phyloP scores from a whole-genome alignment of 1,140 invertebrate genomes.

The Drosophila burlai region DNA sequence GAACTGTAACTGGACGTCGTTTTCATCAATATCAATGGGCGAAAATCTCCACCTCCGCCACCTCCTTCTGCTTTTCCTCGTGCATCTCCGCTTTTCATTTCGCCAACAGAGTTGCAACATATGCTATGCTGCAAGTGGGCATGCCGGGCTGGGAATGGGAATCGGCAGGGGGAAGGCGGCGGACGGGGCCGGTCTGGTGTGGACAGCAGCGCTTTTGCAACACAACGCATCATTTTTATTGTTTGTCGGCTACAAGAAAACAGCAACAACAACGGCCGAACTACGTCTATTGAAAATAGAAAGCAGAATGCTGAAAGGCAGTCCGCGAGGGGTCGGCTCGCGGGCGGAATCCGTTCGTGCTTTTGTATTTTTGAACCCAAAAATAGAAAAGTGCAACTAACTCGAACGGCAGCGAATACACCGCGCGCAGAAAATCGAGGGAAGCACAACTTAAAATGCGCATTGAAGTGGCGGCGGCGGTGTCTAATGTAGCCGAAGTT shows the following conservation, averaged over 20 bases:
- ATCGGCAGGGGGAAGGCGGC: neutral
- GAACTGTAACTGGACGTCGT: slow-evolving; percentile 83
- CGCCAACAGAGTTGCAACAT: slow-evolving; percentile 74
- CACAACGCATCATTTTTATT: slow-evolving; percentile 83
- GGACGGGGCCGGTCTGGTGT: slow-evolving; percentile 44
- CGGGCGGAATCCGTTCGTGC: slow-evolving; percentile 60
- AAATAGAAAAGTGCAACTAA: slow-evolving; percentile 77
- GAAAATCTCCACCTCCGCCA: slow-evolving; percentile 36
- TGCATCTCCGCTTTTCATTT: slow-evolving; percentile 45
- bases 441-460: slow-evolving; percentile 65
- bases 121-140: slow-evolving; percentile 57
- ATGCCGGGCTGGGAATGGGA: slow-evolving; percentile 1
- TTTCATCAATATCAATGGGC: slow-evolving; percentile 82
- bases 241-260: slow-evolving; percentile 71
- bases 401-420: slow-evolving; percentile 19
- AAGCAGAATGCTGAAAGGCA: slow-evolving; percentile 76
- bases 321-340: slow-evolving; percentile 4
- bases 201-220: slow-evolving; percentile 77
- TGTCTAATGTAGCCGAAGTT: slow-evolving; percentile 74
- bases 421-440: slow-evolving; percentile 34
- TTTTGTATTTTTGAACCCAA: slow-evolving; percentile 82
- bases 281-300: slow-evolving; percentile 80
- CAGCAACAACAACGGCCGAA: slow-evolving; percentile 43
- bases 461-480: slow-evolving; percentile 69
- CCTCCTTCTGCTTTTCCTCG: slow-evolving; percentile 14